Evolutionary conservation across 2,113 vertebrate species (phyloP).

Genomic region (Rhinolophus sinicus): DNA sequence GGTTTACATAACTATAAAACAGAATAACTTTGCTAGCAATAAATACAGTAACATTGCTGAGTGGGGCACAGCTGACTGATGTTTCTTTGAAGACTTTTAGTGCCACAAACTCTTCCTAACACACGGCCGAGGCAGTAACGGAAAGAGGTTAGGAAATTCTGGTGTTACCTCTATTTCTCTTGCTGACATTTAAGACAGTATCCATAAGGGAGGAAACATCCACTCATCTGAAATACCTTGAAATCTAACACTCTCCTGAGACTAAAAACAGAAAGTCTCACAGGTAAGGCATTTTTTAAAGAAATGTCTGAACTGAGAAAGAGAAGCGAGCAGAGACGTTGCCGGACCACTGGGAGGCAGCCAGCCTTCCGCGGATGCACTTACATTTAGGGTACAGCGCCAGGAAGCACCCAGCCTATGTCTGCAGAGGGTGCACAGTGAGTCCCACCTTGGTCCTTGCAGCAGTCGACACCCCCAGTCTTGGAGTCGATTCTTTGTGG

Average conservation of each 20-base stretch:
- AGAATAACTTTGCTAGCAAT: not conserved
- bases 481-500: not conserved
- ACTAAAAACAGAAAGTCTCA: not conserved
- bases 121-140: fast-evolving
- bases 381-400: fast-evolving
- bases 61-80: too few species aligned
- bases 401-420: not conserved
- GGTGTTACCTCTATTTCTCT: not conserved
- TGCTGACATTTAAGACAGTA: slow-evolving; percentile 8
- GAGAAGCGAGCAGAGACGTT: not conserved
- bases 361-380: not conserved
- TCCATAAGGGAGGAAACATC: not conserved
- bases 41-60: not conserved
- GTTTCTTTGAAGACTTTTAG: not conserved
- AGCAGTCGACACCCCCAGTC: not conserved
- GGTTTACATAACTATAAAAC: not conserved
- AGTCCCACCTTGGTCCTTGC: not conserved
- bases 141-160: not conserved
- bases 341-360: not conserved
- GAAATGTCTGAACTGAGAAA: not conserved
- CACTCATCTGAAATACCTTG: not conserved
- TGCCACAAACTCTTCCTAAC: not conserved
- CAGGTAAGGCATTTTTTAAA: not conserved
- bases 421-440: fast-evolving
- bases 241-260: not conserved